A percentile compares a stretch with the other conserved stretches of the same genome.
Evolutionary conservation across 2,888 invertebrate genomes (phyloP).

Genomic region (Drosophila atroscutellata): DNA sequence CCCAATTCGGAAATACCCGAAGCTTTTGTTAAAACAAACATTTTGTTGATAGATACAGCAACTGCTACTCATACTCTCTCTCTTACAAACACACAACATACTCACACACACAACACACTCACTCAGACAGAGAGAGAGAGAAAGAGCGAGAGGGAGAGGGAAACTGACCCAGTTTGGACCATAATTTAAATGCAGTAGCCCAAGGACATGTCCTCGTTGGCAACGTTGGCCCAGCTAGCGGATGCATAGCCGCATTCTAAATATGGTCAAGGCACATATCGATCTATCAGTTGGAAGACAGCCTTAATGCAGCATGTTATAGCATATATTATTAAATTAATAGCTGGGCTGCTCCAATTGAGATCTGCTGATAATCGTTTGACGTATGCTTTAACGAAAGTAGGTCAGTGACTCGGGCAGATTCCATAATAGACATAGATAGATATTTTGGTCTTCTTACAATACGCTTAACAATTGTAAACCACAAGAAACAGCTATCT

Average conservation of each 20-base stretch:
- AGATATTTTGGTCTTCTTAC: neutral
- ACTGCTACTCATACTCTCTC: neutral
- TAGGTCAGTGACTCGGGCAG: neutral
- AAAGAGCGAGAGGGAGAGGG: neutral
- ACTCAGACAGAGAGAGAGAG: neutral
- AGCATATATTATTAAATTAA: slow-evolving; percentile 1
- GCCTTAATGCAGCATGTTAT: slow-evolving; percentile 11
- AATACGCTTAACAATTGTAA: neutral
- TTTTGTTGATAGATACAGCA: slow-evolving; percentile 13
- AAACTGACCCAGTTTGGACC: slow-evolving; percentile 61
- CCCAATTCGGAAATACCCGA: slow-evolving; percentile 36
- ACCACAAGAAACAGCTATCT: neutral
- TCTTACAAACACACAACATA: slow-evolving; percentile 1
- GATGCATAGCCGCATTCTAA: slow-evolving; percentile 44
- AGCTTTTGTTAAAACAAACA: slow-evolving; percentile 21
- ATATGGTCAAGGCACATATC: slow-evolving; percentile 59
- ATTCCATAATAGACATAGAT: neutral
- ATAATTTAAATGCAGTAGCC: slow-evolving; percentile 61
- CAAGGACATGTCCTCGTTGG: slow-evolving; percentile 69
- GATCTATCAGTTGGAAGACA: slow-evolving; percentile 27
- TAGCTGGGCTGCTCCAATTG: neutral
- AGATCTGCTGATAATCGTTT: neutral
- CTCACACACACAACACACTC: neutral
- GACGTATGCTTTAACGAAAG: neutral
- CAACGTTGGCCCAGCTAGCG: slow-evolving; percentile 19